These are phyloP conservation scores for Gari tellinella DNA, from an alignment of 2,888 invertebrate genomes.

Conservation along the genomic window DNA sequence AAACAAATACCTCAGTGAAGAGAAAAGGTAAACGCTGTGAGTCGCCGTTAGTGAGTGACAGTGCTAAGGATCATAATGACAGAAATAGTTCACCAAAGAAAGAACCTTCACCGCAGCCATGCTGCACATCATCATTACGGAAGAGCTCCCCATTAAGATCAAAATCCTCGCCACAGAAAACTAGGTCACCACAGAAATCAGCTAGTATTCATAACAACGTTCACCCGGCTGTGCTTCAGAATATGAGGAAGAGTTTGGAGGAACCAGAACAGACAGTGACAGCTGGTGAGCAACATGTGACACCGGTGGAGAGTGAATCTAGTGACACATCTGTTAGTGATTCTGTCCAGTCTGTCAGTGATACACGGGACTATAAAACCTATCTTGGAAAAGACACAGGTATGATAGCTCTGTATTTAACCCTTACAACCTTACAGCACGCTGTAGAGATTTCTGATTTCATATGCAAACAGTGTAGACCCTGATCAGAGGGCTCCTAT, in stretches of 20 bases:
- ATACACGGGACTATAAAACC: slow-evolving; percentile 67
- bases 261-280: slow-evolving; percentile 14
- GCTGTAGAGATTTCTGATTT: too few relatives aligned
- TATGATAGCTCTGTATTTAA: too few relatives aligned
- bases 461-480: too few relatives aligned
- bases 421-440: too few relatives aligned
- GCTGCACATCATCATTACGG: slow-evolving; percentile 16
- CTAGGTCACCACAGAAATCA: slow-evolving; percentile 25
- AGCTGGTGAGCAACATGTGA: slow-evolving; percentile 12
- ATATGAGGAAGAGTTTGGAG: slow-evolving; percentile 32
- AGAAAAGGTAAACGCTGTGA: slow-evolving; percentile 19
- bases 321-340: slow-evolving; percentile 17
- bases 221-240: slow-evolving; percentile 54
- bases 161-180: slow-evolving; percentile 4
- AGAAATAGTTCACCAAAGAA: neutral
- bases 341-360: neutral
- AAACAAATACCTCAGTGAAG: slow-evolving; percentile 4
- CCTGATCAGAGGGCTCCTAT: too few relatives aligned
- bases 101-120: slow-evolving; percentile 30
- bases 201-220: slow-evolving; percentile 56
- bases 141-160: slow-evolving; percentile 17
- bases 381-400: slow-evolving; percentile 71
- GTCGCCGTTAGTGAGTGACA: slow-evolving; percentile 31
- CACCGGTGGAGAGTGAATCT: slow-evolving; percentile 12
- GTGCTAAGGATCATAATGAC: slow-evolving; percentile 21